Conservation (phyloP, 2,797 vertebrate genomes). For the Huso huso region DNA sequence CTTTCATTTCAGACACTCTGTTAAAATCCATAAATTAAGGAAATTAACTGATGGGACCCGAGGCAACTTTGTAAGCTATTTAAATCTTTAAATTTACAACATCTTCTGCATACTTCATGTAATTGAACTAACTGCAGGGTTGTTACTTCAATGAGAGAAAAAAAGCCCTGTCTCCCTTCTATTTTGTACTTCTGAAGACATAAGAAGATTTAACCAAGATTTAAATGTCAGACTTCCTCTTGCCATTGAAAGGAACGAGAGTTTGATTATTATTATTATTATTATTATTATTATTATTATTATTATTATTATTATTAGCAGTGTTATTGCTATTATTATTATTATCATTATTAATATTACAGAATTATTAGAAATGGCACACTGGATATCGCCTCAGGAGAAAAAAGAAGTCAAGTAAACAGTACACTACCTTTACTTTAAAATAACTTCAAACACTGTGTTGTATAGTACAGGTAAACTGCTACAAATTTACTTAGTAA, state of each 20-base stretch:
- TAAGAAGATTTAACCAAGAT: constrained; percentile 58
- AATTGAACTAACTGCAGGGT: constrained; percentile 98
- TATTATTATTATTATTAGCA: no score
- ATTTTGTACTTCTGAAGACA: constrained; percentile 74
- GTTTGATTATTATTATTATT: neutral
- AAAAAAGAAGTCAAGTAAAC: no score
- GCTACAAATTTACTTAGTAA: no score
- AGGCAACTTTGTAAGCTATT: constrained; percentile 99
- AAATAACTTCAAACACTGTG: no score
- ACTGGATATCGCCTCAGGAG: no score
- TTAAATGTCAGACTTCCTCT: constrained; percentile 44
- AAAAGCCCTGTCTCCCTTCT: constrained; percentile 68
- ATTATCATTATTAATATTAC: no score
- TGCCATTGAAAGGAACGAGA: constrained; percentile 16
- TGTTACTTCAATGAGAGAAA: constrained; percentile 98
- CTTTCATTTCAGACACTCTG: constrained; percentile 77
- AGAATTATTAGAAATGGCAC: no score
- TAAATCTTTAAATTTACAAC: constrained; percentile 99
- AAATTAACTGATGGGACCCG: constrained; percentile 97
- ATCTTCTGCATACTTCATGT: constrained; percentile 97
- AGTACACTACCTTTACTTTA: no score
- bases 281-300: no score
- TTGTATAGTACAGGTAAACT: no score
- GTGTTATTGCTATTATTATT: no score
- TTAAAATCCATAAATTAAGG: constrained; percentile 99